phyloP scores from a whole-genome alignment of 2,888 invertebrate species.

The Micoletzkya japonica region DNA sequence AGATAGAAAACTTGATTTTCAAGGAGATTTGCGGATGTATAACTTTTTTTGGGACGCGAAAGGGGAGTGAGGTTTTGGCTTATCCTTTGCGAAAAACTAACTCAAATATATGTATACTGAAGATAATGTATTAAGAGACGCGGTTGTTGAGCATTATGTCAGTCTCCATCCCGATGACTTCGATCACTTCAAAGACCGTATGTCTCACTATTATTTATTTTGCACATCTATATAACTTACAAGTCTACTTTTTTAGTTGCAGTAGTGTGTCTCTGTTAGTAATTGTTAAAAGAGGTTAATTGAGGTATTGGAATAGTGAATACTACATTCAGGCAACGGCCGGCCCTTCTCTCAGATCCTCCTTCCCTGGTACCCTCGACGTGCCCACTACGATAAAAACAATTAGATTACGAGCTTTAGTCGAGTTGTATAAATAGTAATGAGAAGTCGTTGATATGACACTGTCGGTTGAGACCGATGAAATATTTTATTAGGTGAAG shows the following conservation, averaged over 20 bases:
- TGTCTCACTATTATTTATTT: constrained; percentile 31
- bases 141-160: constrained; percentile 60
- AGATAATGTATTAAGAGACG: constrained; percentile 43
- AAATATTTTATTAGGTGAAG: too few relatives aligned
- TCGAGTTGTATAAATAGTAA: neutral
- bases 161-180: constrained; percentile 61
- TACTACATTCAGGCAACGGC: constrained; percentile 49
- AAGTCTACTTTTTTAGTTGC: neutral
- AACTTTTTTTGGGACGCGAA: too few relatives aligned
- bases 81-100: neutral
- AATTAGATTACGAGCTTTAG: constrained; percentile 30
- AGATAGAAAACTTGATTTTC: too few relatives aligned
- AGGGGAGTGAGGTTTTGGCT: too few relatives aligned
- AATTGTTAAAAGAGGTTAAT: neutral
- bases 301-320: neutral
- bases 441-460: neutral
- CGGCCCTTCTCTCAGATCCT: constrained; percentile 58
- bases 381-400: constrained; percentile 53
- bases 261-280: neutral
- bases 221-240: neutral
- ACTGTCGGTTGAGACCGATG: too few relatives aligned
- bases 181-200: constrained; percentile 56
- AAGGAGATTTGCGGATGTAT: too few relatives aligned
- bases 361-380: constrained; percentile 61
- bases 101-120: neutral